Percentiles rank a stretch among this genome's conserved stretches.
These are phyloP conservation scores for Herpailurus yagouaroundi DNA, from an alignment of 2,113 vertebrate genomes.

Conservation along the genomic window DNA sequence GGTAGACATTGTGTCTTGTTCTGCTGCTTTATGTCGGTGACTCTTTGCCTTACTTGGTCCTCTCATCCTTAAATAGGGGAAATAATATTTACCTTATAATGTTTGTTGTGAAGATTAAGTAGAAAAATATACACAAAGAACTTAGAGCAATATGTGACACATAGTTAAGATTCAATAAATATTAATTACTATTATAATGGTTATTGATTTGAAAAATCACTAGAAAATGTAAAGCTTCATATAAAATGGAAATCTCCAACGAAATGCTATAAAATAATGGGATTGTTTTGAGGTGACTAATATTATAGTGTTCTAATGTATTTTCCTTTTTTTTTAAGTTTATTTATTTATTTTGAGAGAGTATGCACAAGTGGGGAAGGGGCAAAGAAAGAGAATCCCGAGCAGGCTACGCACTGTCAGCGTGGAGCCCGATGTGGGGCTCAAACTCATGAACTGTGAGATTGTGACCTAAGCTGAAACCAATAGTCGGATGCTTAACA, in stretches of 20 bases:
- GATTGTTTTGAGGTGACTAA: background rate
- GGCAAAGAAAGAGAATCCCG: too few relatives aligned
- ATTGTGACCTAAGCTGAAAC: too few relatives aligned
- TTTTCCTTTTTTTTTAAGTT: background rate
- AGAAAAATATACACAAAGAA: background rate
- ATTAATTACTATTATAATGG: slow-evolving; percentile 29
- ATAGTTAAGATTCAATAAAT: background rate
- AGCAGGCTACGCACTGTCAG: too few relatives aligned
- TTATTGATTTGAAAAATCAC: slow-evolving; percentile 4
- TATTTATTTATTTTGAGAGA: too few relatives aligned
- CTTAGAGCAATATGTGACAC: background rate
- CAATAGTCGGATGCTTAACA: too few relatives aligned
- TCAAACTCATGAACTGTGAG: too few relatives aligned
- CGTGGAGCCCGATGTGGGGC: too few relatives aligned
- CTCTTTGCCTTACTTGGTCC: background rate
- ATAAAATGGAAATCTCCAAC: slow-evolving; percentile 1
- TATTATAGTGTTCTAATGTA: background rate
- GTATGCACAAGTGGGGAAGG: too few relatives aligned
- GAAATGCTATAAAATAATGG: background rate
- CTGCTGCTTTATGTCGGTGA: background rate
- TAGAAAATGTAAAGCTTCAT: background rate
- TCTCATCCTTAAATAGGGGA: background rate
- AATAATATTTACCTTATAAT: background rate
- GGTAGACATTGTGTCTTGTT: background rate
- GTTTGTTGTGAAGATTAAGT: slow-evolving; percentile 12